Conservation (phyloP, 2,797 vertebrate species). For the Monodelphis domestica region DNA sequence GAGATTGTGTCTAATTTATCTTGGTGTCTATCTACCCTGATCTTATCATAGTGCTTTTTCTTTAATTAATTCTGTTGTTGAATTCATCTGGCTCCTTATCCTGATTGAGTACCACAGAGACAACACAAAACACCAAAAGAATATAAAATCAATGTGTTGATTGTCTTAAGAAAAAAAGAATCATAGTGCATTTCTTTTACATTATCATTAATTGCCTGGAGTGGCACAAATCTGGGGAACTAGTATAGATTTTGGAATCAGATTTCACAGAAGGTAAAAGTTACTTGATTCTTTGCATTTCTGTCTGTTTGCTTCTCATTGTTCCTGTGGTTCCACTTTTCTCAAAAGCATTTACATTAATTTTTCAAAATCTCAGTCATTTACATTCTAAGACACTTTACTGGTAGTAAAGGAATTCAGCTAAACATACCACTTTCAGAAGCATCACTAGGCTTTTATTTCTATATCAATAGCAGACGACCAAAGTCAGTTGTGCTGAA, state of each 20-base stretch:
- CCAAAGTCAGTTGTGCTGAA: slow-evolving; percentile 80
- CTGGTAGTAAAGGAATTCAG: too few species aligned
- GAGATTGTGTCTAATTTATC: neutral
- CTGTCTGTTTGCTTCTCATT: neutral
- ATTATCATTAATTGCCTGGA: slow-evolving; percentile 1
- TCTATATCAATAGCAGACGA: slow-evolving; percentile 71
- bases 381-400: neutral
- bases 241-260: neutral
- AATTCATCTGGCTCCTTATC: neutral
- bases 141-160: neutral
- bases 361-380: neutral
- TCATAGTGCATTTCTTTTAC: neutral
- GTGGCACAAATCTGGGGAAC: neutral
- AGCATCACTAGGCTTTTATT: slow-evolving; percentile 48
- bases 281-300: neutral
- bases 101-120: neutral
- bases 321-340: neutral
- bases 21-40: neutral
- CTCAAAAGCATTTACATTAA: neutral
- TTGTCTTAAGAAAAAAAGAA: neutral
- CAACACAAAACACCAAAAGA: neutral
- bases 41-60: neutral
- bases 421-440: neutral
- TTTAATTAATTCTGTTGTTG: neutral
- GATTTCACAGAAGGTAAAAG: neutral